phyloP scores from a whole-genome alignment of 2,113 vertebrate genomes.

The Labeo catla region DNA sequence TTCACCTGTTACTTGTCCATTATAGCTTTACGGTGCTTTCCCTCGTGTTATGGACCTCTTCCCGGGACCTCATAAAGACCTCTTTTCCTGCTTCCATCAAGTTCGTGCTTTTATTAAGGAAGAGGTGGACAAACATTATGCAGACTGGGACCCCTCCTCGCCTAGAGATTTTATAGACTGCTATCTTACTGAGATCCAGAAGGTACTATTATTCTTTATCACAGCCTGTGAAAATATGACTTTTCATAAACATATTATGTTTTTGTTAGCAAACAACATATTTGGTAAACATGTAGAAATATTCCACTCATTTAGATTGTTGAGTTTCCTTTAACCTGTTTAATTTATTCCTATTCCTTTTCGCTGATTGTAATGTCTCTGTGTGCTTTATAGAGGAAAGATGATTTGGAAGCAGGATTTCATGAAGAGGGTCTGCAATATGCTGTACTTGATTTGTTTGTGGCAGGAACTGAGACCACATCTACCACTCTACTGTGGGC shows the following conservation, averaged over 20 bases:
- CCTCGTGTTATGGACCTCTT: conserved; percentile 70
- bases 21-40: conserved; percentile 73
- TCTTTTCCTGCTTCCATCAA: conserved; percentile 45
- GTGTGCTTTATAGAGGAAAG: conserved; percentile 55
- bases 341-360: too few species aligned
- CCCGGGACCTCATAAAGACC: conserved; percentile 76
- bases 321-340: background rate
- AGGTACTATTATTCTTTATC: conserved; percentile 61
- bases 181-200: conserved; percentile 79
- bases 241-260: background rate
- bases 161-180: conserved; percentile 79
- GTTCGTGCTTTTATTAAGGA: conserved; percentile 61
- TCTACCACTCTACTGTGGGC: conserved; percentile 73
- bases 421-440: conserved; percentile 63
- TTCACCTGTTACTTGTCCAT: background rate
- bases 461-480: conserved; percentile 75
- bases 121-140: conserved; percentile 71
- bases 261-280: background rate
- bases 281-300: background rate
- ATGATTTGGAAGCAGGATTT: conserved; percentile 49
- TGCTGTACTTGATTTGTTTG: conserved; percentile 65
- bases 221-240: background rate
- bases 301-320: background rate
- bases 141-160: conserved; percentile 71
- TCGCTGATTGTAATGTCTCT: conserved; percentile 2